A percentile compares a stretch with the other conserved stretches of the same genome.
phyloP scores from a whole-genome alignment of 2,113 vertebrate species.

The Numida meleagris region DNA sequence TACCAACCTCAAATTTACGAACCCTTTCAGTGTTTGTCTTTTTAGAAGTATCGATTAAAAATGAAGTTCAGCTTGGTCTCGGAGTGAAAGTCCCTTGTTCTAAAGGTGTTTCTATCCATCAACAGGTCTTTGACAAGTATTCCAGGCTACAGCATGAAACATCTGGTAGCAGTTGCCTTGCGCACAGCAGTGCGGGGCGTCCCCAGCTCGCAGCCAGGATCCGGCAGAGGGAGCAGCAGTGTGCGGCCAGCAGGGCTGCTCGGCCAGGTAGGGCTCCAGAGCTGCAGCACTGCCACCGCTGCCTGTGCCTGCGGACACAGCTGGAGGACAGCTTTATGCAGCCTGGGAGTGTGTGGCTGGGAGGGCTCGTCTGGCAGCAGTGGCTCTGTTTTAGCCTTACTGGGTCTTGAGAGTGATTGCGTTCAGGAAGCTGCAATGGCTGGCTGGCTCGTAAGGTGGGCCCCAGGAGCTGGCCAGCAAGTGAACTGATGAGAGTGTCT shows the following conservation, averaged over 20 bases:
- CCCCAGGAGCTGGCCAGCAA: neutral
- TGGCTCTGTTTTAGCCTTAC: neutral
- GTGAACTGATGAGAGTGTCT: neutral
- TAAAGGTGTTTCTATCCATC: neutral
- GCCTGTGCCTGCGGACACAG: rapidly evolving
- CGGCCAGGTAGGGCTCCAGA: neutral
- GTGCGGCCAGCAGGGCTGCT: neutral
- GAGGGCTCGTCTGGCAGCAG: too few species aligned
- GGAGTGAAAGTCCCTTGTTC: neutral
- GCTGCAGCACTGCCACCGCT: rapidly evolving
- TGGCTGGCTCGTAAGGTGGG: neutral
- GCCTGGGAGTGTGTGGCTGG: too few species aligned
- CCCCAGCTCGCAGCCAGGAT: neutral
- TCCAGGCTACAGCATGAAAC: neutral
- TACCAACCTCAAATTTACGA: neutral
- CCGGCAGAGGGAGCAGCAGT: neutral
- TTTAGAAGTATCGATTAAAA: neutral
- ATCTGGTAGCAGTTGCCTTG: neutral
- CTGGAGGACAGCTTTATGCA: neutral
- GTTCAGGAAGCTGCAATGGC: neutral
- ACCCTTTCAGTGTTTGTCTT: neutral
- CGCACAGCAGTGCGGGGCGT: rapidly evolving
- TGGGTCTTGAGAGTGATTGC: rapidly evolving
- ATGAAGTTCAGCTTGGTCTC: neutral
- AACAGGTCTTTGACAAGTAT: rapidly evolving